Percentiles rank a stretch among this genome's conserved stretches.
phyloP scores from a whole-genome alignment of 1,140 invertebrate genomes.

The Luehdorfia chinensis region DNA sequence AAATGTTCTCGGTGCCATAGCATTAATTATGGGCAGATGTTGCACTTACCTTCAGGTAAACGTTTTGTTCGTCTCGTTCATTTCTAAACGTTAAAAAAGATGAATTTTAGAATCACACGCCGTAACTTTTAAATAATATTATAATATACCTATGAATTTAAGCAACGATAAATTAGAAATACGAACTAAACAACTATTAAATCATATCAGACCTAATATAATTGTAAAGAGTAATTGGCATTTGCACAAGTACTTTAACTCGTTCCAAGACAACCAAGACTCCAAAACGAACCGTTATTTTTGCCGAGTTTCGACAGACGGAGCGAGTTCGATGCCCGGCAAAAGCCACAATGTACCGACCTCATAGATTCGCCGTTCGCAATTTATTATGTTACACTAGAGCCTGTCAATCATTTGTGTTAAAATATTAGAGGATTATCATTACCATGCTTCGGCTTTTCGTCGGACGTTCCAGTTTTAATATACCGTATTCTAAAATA shows the following conservation, averaged over 20 bases:
- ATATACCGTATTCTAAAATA: no score
- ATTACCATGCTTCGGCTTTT: background rate
- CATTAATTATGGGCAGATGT: no score
- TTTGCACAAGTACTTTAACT: constrained; percentile 17
- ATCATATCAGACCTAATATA: background rate
- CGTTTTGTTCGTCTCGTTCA: no score
- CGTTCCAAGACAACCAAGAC: constrained; percentile 17
- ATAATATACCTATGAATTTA: no score
- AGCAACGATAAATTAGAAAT: no score
- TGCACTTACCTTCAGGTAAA: no score
- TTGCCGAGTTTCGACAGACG: constrained; percentile 50
- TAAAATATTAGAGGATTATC: constrained; percentile 17
- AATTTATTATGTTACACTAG: constrained; percentile 62
- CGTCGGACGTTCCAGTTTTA: background rate
- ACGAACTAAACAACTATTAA: no score
- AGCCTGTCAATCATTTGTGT: constrained; percentile 41
- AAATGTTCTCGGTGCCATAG: no score
- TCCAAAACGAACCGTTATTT: constrained; percentile 53
- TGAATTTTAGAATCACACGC: no score
- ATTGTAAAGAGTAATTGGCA: constrained; percentile 11
- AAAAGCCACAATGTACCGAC: constrained; percentile 52
- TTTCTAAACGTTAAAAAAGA: no score
- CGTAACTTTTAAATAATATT: no score
- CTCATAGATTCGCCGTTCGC: constrained; percentile 65
- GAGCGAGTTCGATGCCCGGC: constrained; percentile 62